Evolutionary conservation across 2,888 invertebrate species (phyloP), one percentile per base, ranked within the genome.

Genomic region (Ypsolopha sequella): DNA sequence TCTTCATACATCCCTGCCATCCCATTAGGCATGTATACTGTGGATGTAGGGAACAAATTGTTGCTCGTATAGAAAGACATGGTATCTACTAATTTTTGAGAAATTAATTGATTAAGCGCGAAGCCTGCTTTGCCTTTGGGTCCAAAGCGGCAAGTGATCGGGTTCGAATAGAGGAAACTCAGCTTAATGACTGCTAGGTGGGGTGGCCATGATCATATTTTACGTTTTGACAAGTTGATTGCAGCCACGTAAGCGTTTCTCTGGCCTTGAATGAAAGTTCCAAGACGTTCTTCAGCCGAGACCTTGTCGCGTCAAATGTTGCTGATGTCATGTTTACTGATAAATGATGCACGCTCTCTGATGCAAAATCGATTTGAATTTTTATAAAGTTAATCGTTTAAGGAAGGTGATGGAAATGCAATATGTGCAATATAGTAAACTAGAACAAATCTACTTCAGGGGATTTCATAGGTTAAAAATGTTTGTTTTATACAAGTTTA

Each of bases 221-320:
- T 77, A 81, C 62, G 64, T 55, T 61, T 60, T 74, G 85, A 85
- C 84, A 80, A 62, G 69, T 73, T 80, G 72, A 85, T 84, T 80
- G 72, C 62, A 55, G 63, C 60, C 57, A 67, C 64, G 66, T 70
- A 67, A 70, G 67, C 69, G 60, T 62, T 70, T 64, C 36, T 55
- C 62, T 60, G 73, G 57, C 66, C 70, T 76, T 70, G 70, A 57
- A 59, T 71, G 70, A 78, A 80, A 74, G 51, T 77, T 80, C 78
- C 57, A 80, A 56, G 55, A 61, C 59, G 69, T 60, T 60, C 70
- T 73, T 80, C 68, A 79, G 78, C 82, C 52, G 54, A 58, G 64
- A 65, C 76, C 70, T 76, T 65, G 63, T 48, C 48, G 51, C 39
- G 41, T 53, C 50, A 50, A 44, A 50, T 51, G 50, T 44, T 48